These are phyloP conservation scores for Istiophorus platypterus DNA, from an alignment of 2,113 vertebrate genomes.

Conservation along the genomic window DNA sequence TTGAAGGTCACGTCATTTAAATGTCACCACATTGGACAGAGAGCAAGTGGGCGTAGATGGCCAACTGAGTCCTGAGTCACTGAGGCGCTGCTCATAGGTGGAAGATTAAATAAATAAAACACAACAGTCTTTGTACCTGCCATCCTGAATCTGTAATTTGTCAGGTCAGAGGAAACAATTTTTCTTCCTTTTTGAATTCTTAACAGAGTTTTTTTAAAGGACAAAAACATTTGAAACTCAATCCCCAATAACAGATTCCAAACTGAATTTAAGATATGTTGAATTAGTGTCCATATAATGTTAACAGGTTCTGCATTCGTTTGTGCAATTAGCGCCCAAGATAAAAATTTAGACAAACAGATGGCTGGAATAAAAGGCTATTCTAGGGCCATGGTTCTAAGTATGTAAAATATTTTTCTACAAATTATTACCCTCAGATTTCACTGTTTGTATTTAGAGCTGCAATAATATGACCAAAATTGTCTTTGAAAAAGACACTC, in stretches of 20 bases:
- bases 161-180: background rate
- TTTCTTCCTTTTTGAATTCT: constrained; percentile 11
- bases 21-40: constrained; percentile 37
- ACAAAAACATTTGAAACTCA: background rate
- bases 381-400: background rate
- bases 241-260: background rate
- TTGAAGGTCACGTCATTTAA: constrained; percentile 47
- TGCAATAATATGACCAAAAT: background rate
- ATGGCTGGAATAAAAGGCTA: background rate
- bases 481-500: background rate
- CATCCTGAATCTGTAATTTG: background rate
- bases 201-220: background rate
- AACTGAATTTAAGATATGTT: background rate
- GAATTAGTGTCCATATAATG: background rate
- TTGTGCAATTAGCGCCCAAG: background rate
- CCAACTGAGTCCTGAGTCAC: constrained; percentile 49
- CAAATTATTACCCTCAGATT: background rate
- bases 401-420: background rate
- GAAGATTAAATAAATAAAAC: constrained; percentile 18
- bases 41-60: constrained; percentile 16
- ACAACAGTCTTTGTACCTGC: background rate
- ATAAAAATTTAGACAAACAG: background rate
- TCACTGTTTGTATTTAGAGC: background rate
- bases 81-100: background rate
- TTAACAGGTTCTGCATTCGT: too few species aligned